These are phyloP conservation scores for Agapetus fuscipes DNA, from an alignment of 2,888 invertebrate genomes.

Conservation along the genomic window DNA sequence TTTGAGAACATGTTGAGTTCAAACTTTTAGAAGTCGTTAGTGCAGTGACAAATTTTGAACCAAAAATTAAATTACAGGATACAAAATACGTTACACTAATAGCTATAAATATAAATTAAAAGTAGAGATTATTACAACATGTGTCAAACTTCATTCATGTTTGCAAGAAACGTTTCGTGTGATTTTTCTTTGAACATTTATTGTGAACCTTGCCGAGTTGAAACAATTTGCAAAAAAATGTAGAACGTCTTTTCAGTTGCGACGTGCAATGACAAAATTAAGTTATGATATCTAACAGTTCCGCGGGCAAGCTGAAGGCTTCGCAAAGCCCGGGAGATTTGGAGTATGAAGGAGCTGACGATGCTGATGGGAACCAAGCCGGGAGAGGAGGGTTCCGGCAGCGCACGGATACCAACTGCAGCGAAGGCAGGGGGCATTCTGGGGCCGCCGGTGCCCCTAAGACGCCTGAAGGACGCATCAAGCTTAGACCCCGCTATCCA, in stretches of 20 bases:
- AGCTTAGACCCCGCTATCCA: conserved; percentile 34
- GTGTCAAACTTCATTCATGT: conserved; percentile 19
- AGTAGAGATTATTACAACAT: conserved; percentile 18
- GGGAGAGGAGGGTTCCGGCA: conserved; percentile 9
- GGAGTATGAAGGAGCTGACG: conserved; percentile 36
- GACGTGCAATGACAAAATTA: conserved; percentile 30
- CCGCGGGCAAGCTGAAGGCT: conserved; percentile 54
- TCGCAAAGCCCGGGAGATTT: conserved; percentile 41
- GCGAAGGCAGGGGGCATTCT: conserved; percentile 35
- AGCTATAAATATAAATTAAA: too few species aligned
- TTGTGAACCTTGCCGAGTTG: conserved; percentile 21
- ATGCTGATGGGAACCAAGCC: conserved; percentile 38
- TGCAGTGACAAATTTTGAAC: too few species aligned
- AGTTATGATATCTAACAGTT: conserved; percentile 59
- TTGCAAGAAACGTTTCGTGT: conserved; percentile 8
- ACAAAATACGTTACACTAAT: too few species aligned
- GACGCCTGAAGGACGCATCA: conserved; percentile 37
- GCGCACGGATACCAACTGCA: conserved; percentile 37
- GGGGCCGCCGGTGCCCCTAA: conserved; percentile 23
- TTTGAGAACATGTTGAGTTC: too few species aligned
- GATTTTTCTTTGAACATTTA: conserved; percentile 4
- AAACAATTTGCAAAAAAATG: conserved; percentile 30
- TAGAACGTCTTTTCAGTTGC: conserved; percentile 39
- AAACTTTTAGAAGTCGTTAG: too few species aligned
- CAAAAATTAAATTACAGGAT: too few species aligned